Conservation (phyloP, 2,888 invertebrate genomes). For the Abscondita cerata region DNA sequence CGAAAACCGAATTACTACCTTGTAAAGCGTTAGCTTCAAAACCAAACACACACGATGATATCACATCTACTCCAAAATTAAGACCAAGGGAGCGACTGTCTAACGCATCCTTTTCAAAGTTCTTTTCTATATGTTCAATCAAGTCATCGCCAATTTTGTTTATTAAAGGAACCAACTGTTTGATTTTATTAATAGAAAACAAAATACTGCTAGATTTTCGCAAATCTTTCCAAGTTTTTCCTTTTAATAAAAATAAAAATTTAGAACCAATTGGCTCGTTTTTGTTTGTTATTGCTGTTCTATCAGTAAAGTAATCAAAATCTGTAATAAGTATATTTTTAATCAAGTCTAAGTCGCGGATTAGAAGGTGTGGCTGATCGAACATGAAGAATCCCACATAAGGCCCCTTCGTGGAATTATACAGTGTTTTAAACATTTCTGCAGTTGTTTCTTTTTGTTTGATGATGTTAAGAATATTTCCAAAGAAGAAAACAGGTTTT, state of each 20-base stretch:
- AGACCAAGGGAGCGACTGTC: slow-evolving; percentile 48
- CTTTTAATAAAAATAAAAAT: slow-evolving; percentile 56
- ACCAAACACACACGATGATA: slow-evolving; percentile 63
- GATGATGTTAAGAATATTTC: slow-evolving; percentile 51
- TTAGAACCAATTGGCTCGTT: slow-evolving; percentile 56
- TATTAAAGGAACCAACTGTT: slow-evolving; percentile 51
- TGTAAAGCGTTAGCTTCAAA: slow-evolving; percentile 61
- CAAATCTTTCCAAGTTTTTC: slow-evolving; percentile 61
- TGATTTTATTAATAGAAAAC: slow-evolving; percentile 62
- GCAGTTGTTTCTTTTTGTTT: slow-evolving; percentile 44
- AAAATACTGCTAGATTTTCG: slow-evolving; percentile 61
- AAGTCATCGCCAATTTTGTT: slow-evolving; percentile 15
- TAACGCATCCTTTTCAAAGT: background rate
- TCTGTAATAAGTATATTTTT: slow-evolving; percentile 57
- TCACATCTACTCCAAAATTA: slow-evolving; percentile 41
- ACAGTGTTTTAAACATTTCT: slow-evolving; percentile 44
- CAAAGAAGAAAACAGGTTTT: slow-evolving; percentile 49
- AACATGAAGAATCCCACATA: slow-evolving; percentile 58
- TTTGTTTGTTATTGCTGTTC: slow-evolving; percentile 55
- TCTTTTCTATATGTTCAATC: background rate
- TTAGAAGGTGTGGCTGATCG: slow-evolving; percentile 56
- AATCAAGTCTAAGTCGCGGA: slow-evolving; percentile 58
- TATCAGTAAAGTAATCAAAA: slow-evolving; percentile 58
- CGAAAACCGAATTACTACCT: slow-evolving; percentile 52
- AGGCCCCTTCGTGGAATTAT: slow-evolving; percentile 42